A percentile compares a stretch with the other conserved stretches of the same genome.
phyloP scores from a whole-genome alignment of 1,140 invertebrate genomes.

The Polypedilum pembai region DNA sequence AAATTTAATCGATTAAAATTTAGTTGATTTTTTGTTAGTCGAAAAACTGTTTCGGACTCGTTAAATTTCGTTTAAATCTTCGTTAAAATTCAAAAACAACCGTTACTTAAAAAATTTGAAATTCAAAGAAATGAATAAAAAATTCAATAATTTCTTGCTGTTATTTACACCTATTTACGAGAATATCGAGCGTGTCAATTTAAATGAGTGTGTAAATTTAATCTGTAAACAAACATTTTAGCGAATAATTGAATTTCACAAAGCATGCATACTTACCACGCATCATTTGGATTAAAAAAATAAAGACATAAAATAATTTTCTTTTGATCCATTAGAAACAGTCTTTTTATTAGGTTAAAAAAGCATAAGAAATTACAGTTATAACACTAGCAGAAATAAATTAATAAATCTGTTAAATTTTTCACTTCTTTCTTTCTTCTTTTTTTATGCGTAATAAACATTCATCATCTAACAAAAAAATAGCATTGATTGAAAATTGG shows the following conservation, averaged over 20 bases:
- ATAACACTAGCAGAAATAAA: constrained; percentile 9
- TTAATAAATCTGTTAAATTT: not conserved
- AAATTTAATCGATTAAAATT: too few species aligned
- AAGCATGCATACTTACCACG: not conserved
- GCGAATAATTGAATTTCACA: not conserved
- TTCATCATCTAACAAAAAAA: too few species aligned
- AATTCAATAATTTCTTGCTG: too few species aligned
- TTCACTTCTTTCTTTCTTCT: not conserved
- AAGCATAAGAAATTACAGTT: constrained; percentile 18
- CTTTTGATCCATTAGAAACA: not conserved
- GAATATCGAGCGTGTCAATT: not conserved
- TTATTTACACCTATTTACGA: not conserved
- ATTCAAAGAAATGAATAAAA: too few species aligned
- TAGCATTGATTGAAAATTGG: too few species aligned
- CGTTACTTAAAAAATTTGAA: too few species aligned
- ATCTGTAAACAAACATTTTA: constrained; percentile 5
- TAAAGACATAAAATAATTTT: not conserved
- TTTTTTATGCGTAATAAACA: too few species aligned
- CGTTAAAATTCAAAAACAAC: too few species aligned
- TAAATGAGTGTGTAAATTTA: not conserved
- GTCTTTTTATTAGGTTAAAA: constrained; percentile 8
- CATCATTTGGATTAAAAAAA: not conserved
- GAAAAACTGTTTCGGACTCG: too few species aligned
- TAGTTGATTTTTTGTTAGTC: too few species aligned
- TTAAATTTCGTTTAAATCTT: too few species aligned